Evolutionary conservation across 2,797 vertebrate genomes (phyloP), one percentile per base, ranked within the genome.

Genomic region (Echeneis naucrates): DNA sequence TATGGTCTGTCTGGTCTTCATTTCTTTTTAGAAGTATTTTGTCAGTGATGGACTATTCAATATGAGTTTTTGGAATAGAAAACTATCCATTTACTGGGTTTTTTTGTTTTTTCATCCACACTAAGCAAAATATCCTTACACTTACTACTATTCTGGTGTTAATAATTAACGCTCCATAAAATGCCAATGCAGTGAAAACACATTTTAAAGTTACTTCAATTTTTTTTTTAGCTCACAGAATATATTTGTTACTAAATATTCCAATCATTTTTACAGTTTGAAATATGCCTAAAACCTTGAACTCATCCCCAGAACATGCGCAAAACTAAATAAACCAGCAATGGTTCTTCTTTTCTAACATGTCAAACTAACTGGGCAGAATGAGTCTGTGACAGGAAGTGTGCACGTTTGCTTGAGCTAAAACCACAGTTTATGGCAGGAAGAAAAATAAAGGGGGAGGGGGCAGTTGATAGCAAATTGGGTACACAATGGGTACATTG

Each of bases 281-380:
- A 47, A 51, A 35, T 44, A 23, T 61, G 23, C 38, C 45, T 23
- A 32, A n/a, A 26, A 70, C 69, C 52, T 45, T 62, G 33, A 61
- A 72, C n/a, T 33, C 30, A 33, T 57, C 63, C 66, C 78, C 76
- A 83, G 90, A 88, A 74, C 89, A 92, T 87, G 91, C 91, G 88
- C 93, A 94, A 89, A 93, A 86, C 90, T 92, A 92, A 92, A 90
- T 81, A 94, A 92, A 93, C n/a, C 80, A 88, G 89, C 92, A 85
- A 89, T 85, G 87, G 88, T 89, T 86, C 86, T 91, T 90, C 93
- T 94, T 91, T 90, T 86, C 69, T 71, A 84, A 83, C 87, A 83
- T 54, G 87, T 84, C 72, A 87, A 87, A 71, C 4, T 27, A 5
- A 6, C 5, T 12, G 51, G n/a, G 21, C 12, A 69, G 0, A 57